Evolutionary conservation across 2,888 invertebrate species (phyloP), one percentile per base, ranked within the genome.

Genomic region (Melikaiella ostensackeni): DNA sequence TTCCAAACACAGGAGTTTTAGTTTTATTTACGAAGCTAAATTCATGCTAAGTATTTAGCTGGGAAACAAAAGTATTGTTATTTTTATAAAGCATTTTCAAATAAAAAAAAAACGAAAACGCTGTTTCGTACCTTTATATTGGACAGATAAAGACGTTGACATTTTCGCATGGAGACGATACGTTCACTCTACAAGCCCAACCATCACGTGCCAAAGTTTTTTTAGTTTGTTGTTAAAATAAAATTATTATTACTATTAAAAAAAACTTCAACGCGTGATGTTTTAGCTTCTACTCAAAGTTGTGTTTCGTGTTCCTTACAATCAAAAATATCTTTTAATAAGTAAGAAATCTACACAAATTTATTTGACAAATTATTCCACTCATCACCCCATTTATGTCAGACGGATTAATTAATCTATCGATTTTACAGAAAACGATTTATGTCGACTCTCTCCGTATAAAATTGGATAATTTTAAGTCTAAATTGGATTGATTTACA

Each of bases 171-270:
- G 30, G 70, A 13, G 70, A 50, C 30, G 50, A 70, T 30, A 30
- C 50, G 46, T 33, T 70, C 27, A 33, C 7, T 50, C 70, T 70
- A 70, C 11, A 33, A 70, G 30, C 70, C 70, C 27, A 70, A 70
- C n/a, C 70, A 70, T 70, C 70, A 46, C 70, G 70, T 19, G 70
- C 33, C 46, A 50, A 70, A 70, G 27, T 70, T 70, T 70, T n/a
- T 46, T 70, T n/a, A 42, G 16, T 55, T 50, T 55, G 19, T 70
- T 33, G 30, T 70, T 13, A 42, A 50, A 70, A 42, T 42, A 24
- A 66, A 33, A 62, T 8, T 30, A 9, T 62, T 33, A 30, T 63
- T 21, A 35, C 35, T 63, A 33, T n/a, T 63, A 13, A 16, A 4
- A 50, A 27, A 16, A 30, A 30, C 70, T 70, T 70, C n/a, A 27